Percentiles rank a stretch among this genome's conserved stretches.
Evolutionary conservation across 1,140 invertebrate species (phyloP).

Genomic region (Drosophila azteca): DNA sequence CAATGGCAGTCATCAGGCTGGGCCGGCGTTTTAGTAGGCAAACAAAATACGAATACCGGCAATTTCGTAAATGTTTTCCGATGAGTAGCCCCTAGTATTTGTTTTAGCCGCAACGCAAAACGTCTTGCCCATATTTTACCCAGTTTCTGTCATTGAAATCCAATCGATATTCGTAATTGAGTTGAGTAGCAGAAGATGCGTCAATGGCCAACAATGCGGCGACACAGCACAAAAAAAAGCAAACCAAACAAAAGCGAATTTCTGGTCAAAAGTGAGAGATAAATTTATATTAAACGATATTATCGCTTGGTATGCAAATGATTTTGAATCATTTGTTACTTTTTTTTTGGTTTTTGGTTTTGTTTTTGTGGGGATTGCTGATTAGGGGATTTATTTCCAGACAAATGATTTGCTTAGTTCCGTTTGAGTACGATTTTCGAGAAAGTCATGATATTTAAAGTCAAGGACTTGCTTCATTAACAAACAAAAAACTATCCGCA

Average conservation of each 20-base stretch:
- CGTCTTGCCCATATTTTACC: constrained; percentile 54
- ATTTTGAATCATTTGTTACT: constrained; percentile 12
- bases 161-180: constrained; percentile 56
- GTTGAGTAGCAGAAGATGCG: constrained; percentile 31
- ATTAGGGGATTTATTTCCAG: constrained; percentile 1
- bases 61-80: constrained; percentile 25
- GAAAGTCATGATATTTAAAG: constrained; percentile 16
- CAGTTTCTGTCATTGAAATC: constrained; percentile 40
- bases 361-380: constrained; percentile 1
- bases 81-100: constrained; percentile 22
- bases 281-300: constrained; percentile 3
- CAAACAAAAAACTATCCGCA: constrained; percentile 13
- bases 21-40: constrained; percentile 49
- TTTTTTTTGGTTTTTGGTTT: not conserved
- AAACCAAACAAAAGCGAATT: constrained; percentile 26
- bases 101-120: constrained; percentile 33
- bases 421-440: constrained; percentile 17
- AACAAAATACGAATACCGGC: constrained; percentile 51
- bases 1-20: constrained; percentile 7
- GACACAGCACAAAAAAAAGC: constrained; percentile 17
- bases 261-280: constrained; percentile 16
- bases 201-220: constrained; percentile 58
- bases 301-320: not conserved
- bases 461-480: constrained; percentile 46
- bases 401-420: constrained; percentile 30